phyloP scores from a whole-genome alignment of 1,140 invertebrate species.

The Euura lappo region DNA sequence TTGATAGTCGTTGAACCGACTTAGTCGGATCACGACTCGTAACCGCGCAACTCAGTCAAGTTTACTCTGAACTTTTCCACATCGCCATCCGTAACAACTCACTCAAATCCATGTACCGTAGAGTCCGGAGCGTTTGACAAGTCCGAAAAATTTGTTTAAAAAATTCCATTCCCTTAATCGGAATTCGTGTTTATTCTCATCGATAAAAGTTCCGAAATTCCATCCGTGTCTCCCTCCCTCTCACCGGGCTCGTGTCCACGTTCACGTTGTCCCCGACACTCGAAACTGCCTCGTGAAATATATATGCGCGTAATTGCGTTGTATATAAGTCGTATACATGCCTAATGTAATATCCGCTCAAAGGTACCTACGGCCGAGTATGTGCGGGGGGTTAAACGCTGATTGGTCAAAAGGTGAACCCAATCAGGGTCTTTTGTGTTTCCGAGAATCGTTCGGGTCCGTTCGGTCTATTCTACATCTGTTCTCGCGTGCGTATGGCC shows the following conservation, averaged over 20 bases:
- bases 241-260: too few species aligned
- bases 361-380: neutral
- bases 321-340: too few species aligned
- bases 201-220: too few species aligned
- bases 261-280: too few species aligned
- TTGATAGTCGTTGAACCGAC: neutral
- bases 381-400: neutral
- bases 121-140: too few species aligned
- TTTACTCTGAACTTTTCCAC: neutral
- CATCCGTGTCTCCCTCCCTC: too few species aligned
- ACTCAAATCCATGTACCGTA: neutral
- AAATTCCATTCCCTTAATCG: too few species aligned
- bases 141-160: too few species aligned
- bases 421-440: slow-evolving; percentile 18
- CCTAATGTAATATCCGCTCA: too few species aligned
- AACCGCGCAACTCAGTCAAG: neutral
- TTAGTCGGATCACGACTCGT: neutral
- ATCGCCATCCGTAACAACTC: neutral
- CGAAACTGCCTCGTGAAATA: too few species aligned
- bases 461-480: slow-evolving; percentile 15
- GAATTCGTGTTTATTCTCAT: too few species aligned
- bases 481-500: slow-evolving; percentile 9
- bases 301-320: too few species aligned
- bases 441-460: slow-evolving; percentile 12
- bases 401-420: slow-evolving; percentile 15